phyloP scores from a whole-genome alignment of 2,888 invertebrate genomes.

The Melieria picta region DNA sequence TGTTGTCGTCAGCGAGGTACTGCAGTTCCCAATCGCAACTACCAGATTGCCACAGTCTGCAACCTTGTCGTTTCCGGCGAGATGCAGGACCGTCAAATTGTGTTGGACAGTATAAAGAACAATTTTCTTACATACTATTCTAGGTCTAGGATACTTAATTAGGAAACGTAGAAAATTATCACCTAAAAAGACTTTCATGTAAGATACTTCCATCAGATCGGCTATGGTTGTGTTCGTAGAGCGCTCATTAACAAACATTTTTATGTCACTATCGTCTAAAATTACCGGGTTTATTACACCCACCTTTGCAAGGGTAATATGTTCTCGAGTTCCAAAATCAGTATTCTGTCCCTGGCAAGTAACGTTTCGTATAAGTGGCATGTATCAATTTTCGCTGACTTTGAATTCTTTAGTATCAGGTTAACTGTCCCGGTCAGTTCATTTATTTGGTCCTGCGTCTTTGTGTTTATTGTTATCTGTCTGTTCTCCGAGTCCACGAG shows the following conservation, averaged over 20 bases:
- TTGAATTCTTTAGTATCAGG: neutral
- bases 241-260: constrained; percentile 17
- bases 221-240: constrained; percentile 34
- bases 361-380: neutral
- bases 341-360: neutral
- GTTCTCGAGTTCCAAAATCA: neutral
- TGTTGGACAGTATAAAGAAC: constrained; percentile 26
- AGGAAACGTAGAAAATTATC: constrained; percentile 23
- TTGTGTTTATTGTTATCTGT: constrained; percentile 12
- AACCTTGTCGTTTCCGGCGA: constrained; percentile 18
- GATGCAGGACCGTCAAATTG: constrained; percentile 20
- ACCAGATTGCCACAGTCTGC: constrained; percentile 17
- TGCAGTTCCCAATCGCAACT: constrained; percentile 22
- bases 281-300: constrained; percentile 14
- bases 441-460: constrained; percentile 6
- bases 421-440: neutral
- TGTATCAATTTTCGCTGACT: neutral
- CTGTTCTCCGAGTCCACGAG: constrained; percentile 13
- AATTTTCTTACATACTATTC: constrained; percentile 26
- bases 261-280: constrained; percentile 10
- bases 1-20: constrained; percentile 13
- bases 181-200: constrained; percentile 24
- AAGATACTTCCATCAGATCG: constrained; percentile 34
- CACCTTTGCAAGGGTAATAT: constrained; percentile 15
- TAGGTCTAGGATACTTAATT: constrained; percentile 31